Conservation (phyloP, 2,888 invertebrate genomes). For the Drosophila anomelani region DNA sequence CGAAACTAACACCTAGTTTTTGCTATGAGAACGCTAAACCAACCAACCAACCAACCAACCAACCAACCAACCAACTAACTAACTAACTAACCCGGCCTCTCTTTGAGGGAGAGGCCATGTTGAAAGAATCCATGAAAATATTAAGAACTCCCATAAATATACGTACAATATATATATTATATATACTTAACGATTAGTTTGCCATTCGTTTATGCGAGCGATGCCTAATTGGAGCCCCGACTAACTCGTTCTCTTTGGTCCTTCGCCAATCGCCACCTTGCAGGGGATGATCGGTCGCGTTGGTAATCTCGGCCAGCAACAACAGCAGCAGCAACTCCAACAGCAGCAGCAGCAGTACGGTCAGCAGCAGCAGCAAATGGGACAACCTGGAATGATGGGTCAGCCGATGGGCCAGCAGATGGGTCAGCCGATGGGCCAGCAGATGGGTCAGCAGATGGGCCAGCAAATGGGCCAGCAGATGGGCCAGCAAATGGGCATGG, state of each 20-base stretch:
- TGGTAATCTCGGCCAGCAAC: slow-evolving; percentile 85
- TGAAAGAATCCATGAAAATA: slow-evolving; percentile 35
- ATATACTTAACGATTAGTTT: slow-evolving; percentile 68
- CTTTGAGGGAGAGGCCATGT: slow-evolving; percentile 24
- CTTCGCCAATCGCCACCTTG: slow-evolving; percentile 69
- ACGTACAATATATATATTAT: slow-evolving; percentile 58
- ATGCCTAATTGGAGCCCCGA: slow-evolving; percentile 44
- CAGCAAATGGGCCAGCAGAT: slow-evolving; percentile 71
- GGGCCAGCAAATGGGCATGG: slow-evolving; percentile 61
- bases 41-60: slow-evolving; percentile 46
- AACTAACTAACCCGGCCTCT: slow-evolving; percentile 40
- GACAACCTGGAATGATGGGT: slow-evolving; percentile 73
- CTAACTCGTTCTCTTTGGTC: slow-evolving; percentile 64
- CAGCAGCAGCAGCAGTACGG: slow-evolving; percentile 82
- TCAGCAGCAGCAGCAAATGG: slow-evolving; percentile 76
- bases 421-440: slow-evolving; percentile 63
- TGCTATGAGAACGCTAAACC: slow-evolving; percentile 48
- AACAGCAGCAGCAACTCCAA: slow-evolving; percentile 79
- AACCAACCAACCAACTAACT: slow-evolving; percentile 22
- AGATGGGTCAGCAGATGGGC: slow-evolving; percentile 61
- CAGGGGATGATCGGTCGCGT: slow-evolving; percentile 85
- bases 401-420: slow-evolving; percentile 54
- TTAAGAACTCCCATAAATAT: slow-evolving; percentile 41
- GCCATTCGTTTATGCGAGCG: slow-evolving; percentile 54
- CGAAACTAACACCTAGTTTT: slow-evolving; percentile 41